These are phyloP conservation scores for Scolopax mira DNA, from an alignment of 2,113 vertebrate genomes.

Conservation along the genomic window DNA sequence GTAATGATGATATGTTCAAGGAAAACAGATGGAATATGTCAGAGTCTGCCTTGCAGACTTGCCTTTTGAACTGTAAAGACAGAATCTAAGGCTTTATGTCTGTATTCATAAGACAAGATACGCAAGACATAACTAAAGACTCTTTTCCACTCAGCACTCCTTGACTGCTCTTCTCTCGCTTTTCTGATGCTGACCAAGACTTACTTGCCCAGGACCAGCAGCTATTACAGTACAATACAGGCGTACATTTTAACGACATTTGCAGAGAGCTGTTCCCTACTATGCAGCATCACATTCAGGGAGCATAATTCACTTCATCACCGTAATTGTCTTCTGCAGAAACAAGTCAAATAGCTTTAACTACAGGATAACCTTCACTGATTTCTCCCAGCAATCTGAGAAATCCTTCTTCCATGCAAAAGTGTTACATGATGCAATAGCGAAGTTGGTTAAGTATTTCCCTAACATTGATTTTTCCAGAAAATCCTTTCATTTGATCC, in stretches of 20 bases:
- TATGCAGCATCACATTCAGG: neutral
- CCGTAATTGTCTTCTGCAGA: neutral
- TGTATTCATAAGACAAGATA: neutral
- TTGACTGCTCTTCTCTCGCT: neutral
- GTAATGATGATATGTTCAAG: neutral
- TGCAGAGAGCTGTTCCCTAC: neutral
- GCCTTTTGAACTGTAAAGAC: neutral
- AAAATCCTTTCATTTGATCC: neutral
- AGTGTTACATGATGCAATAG: neutral
- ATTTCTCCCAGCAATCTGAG: neutral
- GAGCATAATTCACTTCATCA: neutral
- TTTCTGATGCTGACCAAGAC: neutral
- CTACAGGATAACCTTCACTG: neutral
- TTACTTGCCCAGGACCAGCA: neutral
- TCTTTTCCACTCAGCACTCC: neutral
- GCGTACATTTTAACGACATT: neutral
- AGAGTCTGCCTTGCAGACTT: neutral
- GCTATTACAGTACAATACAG: neutral
- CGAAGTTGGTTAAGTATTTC: neutral
- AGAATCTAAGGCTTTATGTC: neutral
- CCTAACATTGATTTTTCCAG: neutral
- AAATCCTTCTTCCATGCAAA: neutral
- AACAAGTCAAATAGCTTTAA: neutral
- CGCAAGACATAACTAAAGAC: neutral
- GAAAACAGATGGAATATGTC: accelerated